Evolutionary conservation across 1,140 invertebrate species (phyloP).

Genomic region (Sesamia nonagrioides): DNA sequence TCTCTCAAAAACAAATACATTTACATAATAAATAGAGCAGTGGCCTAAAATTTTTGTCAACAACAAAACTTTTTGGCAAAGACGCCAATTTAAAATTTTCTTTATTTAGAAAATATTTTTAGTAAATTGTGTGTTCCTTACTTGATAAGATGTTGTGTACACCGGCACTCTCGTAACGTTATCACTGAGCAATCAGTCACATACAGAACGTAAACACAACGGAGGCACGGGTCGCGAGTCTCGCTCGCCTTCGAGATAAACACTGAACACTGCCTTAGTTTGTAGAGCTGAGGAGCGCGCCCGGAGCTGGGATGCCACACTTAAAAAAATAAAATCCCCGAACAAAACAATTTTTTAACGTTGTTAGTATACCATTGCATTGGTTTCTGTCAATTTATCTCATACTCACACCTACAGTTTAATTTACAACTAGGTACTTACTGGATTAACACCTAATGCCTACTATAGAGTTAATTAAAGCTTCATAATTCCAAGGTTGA

Average conservation of each 20-base stretch:
- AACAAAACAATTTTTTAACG: not conserved
- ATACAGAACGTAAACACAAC: slow-evolving; percentile 59
- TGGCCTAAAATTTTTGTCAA: slow-evolving; percentile 14
- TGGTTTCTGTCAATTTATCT: too few species aligned
- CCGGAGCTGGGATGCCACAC: slow-evolving; percentile 63
- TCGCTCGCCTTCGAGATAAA: slow-evolving; percentile 61
- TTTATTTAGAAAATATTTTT: slow-evolving; percentile 12
- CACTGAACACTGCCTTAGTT: slow-evolving; percentile 51
- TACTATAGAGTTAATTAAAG: too few species aligned
- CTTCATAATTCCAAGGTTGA: too few species aligned
- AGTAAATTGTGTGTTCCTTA: slow-evolving; percentile 46
- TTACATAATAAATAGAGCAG: slow-evolving; percentile 32
- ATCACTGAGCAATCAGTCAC: slow-evolving; percentile 58
- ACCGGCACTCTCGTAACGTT: slow-evolving; percentile 59
- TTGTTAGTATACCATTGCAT: not conserved
- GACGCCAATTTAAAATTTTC: not conserved
- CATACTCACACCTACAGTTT: too few species aligned
- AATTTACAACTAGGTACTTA: too few species aligned
- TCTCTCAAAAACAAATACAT: slow-evolving; percentile 8
- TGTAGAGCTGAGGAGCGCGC: slow-evolving; percentile 44
- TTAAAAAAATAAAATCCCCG: slow-evolving; percentile 41
- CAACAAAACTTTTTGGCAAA: slow-evolving; percentile 36
- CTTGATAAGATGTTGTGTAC: slow-evolving; percentile 55
- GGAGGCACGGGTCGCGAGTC: slow-evolving; percentile 39
- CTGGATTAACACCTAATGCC: too few species aligned